Conservation (phyloP, 2,113 vertebrate genomes). For the Crypturellus undulatus region DNA sequence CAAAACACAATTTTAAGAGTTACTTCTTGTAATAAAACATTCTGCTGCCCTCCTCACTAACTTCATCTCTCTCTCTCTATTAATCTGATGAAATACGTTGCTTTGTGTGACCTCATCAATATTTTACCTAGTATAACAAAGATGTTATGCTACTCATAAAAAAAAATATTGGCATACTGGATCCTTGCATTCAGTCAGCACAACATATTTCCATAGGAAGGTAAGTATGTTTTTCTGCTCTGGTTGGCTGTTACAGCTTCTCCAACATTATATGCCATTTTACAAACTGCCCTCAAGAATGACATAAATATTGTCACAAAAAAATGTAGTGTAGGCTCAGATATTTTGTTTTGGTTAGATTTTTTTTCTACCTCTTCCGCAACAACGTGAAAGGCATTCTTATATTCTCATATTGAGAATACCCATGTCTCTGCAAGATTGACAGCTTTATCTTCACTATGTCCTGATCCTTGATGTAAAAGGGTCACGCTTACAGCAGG, state of each 20-base stretch:
- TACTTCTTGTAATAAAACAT: background rate
- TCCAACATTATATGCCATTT: background rate
- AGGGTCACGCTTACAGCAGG: fast-evolving
- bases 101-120: background rate
- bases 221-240: background rate
- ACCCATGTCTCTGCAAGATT: background rate
- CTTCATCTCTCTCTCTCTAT: background rate
- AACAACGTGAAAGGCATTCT: background rate
- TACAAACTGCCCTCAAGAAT: background rate
- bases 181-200: background rate
- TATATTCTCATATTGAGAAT: background rate
- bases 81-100: background rate
- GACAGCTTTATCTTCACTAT: background rate
- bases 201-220: background rate
- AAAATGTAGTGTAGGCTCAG: fast-evolving
- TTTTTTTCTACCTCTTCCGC: background rate
- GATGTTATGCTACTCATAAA: background rate
- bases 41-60: background rate
- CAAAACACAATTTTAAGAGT: background rate
- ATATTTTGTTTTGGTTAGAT: background rate
- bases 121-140: background rate
- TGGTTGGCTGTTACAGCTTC: background rate
- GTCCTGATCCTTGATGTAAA: background rate
- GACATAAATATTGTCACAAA: background rate
- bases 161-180: background rate